Percentiles rank a stretch among this genome's conserved stretches.
These are phyloP conservation scores for Orthosia cruda DNA, from an alignment of 2,888 invertebrate species.

Conservation along the genomic window DNA sequence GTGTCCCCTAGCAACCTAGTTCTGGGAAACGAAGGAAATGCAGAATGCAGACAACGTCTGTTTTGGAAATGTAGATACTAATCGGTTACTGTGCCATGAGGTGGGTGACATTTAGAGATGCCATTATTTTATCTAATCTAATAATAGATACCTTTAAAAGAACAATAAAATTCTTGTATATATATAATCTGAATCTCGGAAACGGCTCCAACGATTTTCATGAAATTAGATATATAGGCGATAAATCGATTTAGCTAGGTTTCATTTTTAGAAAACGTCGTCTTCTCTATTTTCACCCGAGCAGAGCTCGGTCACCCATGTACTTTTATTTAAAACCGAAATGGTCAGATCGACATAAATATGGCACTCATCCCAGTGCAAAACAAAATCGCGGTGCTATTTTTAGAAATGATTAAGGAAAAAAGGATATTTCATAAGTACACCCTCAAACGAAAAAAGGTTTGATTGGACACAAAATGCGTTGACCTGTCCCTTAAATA, in stretches of 20 bases:
- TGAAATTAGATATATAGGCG: no score
- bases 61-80: not conserved
- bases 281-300: no score
- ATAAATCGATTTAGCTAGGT: no score
- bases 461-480: not conserved
- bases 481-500: not conserved
- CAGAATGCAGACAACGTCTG: slow-evolving; percentile 1
- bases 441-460: not conserved
- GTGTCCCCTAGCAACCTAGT: not conserved
- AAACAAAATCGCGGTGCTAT: no score
- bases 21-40: not conserved
- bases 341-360: no score
- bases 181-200: no score
- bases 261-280: no score
- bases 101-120: not conserved
- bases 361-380: no score
- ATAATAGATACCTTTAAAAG: no score
- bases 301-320: no score
- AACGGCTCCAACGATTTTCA: no score
- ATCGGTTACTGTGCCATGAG: not conserved
- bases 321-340: not conserved
- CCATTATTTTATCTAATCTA: not conserved
- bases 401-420: not conserved
- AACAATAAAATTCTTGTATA: no score
- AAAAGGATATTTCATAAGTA: not conserved